Base-by-base conservation (phyloP, 2,797 vertebrate species). In the Channallabes apus region DNA sequence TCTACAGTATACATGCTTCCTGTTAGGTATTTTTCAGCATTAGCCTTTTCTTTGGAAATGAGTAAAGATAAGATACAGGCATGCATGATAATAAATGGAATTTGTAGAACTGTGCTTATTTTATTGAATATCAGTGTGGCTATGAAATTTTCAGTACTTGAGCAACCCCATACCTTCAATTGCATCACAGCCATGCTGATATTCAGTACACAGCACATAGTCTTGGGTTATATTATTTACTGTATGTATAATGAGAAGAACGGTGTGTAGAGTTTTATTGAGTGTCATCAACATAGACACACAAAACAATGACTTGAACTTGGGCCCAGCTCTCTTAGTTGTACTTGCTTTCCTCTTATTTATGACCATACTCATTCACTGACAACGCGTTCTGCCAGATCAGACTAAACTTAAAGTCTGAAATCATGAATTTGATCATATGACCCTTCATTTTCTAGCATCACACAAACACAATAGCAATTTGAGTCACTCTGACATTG, bases 401-500 rank as follows among this genome's bases (percentile, higher is more conserved):
- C 51, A 80, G 79, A 77, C 41, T 46, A 46, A 51, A 51, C 12
- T 51, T 51, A 12, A 51, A 51, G 12, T 71, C 24, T 76, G 72
- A 79, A 87, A 87, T 75, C 38, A 86, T 75, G 3, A 9, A 75
- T 84, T 78, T 81, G 61, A 89, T 75, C 78, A 76, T 62, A 68
- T 59, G 58, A 82, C 79, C 82, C 67, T 91, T 88, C 80, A 92
- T 90, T 89, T 87, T 86, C 75, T 80, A 75, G 76, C 71, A 88
- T 81, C 85, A 85, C 67, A 78, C 83, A 89, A 88, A 88, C 77
- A 86, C 77, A 84, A 84, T 78, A 87, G 68, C 86, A 80, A 83
- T 80, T 82, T 83, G 65, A 83, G 78, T 81, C 83, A 79, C 69
- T 41, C 72, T 69, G 75, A 83, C 69, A 73, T 86, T 85, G 85